Evolutionary conservation across 2,888 invertebrate species (phyloP), one percentile per base, ranked within the genome.

Genomic region (Heliconius ismenius): DNA sequence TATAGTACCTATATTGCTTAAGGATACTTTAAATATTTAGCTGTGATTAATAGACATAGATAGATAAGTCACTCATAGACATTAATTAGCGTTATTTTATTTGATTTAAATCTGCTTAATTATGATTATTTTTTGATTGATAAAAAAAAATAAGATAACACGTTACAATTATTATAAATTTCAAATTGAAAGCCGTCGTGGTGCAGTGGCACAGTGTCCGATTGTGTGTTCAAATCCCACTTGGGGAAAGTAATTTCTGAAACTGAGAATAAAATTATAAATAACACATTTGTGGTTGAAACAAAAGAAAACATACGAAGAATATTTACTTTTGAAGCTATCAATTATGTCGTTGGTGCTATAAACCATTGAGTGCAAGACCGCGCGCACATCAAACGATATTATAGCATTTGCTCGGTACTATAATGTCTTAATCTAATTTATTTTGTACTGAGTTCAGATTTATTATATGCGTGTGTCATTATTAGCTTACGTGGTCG

Each of bases 331-430:
- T 64, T 67, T 67, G 39, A 54, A 70, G 32, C 11, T 54, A 70
- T 70, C 43, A 68, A 68, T 68, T 54, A 54, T n/a, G 54, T 58
- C n/a, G 32, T 13, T 28, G 15, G 32, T 58, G 54, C 28, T 49
- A 73, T 63, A 62, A 73, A 60, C 43, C 62, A 73, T 36, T 63
- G 10, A 26, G 26, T 26, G 26, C n/a, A 28, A 26, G 49, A 43
- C 21, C 39, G 62, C 62, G 60, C 32, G 39, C 36, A 63, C 73
- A 28, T 74, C 74, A 74, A 74, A 65, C 60, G 72, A 13, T 54
- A 24, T 54, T 11, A 36, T 36, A 72, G n/a, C 54, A 18, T 26
- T 36, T 63, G 24, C 60, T 39, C 39, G 21, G 18, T 11, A 4
- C 39, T 63, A 21, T 43, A 62, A 63, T 60, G 39, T 28, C n/a